Base-by-base conservation (phyloP, 2,113 vertebrate species). In the Melanostigma gelatinosum region DNA sequence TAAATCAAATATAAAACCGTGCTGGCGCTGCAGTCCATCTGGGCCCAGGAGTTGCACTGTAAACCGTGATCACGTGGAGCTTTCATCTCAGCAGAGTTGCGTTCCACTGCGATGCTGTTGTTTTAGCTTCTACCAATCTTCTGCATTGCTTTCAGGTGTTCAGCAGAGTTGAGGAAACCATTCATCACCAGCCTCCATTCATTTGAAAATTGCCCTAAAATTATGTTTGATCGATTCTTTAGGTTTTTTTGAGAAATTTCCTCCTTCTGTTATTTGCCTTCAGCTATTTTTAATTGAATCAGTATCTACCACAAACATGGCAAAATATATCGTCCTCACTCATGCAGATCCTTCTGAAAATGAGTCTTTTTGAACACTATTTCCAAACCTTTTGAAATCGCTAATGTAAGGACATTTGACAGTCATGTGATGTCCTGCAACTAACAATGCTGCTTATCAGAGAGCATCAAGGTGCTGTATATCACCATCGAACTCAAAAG, bases 1-100 rank as follows among this genome's bases (percentile, higher is more conserved):
- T 88, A 88, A 87, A 89, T 92, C 87, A 90, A 82, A 85, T 72
- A 77, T 83, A 63, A 91, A 83, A 63, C 72, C 68, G 13, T 15
- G 62, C 74, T 74, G 84, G 64, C 42, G 20, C 72, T 83, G 67
- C 73, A 70, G 75, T 67, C 62, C 80, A 66, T 78, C 80, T 85
- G 74, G 66, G 71, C 77, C 71, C 36, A 27, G 61, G 67, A 87
- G 78, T 73, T 81, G 76, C 80, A 87, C 86, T 85, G 89, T 85
- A 80, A 85, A 83, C 64, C 34, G 2, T 12, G 64, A 72, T 85
- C 86, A 87, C 50, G n/a, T 79, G 87, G 74, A 71, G 79, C 82
- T 76, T 76, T 77, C 58, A 34, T 73, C 65, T 89, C 64, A 68
- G 80, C 78, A 52, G 65, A 40, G 42, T 12, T 44, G 61, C 40